phyloP scores from a whole-genome alignment of 2,797 vertebrate genomes.

The Phrynocephalus forsythii region DNA sequence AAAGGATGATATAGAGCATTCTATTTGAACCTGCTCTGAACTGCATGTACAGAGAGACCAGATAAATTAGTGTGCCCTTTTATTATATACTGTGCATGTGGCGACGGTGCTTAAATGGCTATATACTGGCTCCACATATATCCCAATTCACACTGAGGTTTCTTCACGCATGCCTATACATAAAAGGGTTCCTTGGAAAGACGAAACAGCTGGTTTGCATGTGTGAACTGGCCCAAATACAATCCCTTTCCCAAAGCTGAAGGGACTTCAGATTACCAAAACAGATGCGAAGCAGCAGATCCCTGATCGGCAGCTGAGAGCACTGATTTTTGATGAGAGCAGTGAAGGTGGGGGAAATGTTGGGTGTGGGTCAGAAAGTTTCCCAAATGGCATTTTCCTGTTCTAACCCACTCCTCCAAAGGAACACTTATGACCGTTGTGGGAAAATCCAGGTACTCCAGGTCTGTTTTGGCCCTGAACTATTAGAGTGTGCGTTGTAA shows the following conservation, averaged over 20 bases:
- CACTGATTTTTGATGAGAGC: conserved; percentile 1
- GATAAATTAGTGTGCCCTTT: not conserved
- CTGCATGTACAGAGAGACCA: not conserved
- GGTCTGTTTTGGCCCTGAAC: not conserved
- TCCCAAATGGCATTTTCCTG: conserved; percentile 4
- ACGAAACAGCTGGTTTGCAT: not conserved
- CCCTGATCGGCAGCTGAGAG: not conserved
- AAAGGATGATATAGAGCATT: not conserved
- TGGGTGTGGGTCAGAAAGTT: not conserved
- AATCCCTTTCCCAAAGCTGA: conserved; percentile 26
- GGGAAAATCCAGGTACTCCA: not conserved
- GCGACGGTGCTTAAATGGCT: not conserved
- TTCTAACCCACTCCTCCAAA: not conserved
- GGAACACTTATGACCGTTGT: not conserved
- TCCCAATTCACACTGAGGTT: not conserved
- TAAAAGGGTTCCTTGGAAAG: not conserved
- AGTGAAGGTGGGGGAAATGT: not conserved
- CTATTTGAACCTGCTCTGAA: not conserved
- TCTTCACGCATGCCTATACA: not conserved
- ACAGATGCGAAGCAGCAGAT: conserved; percentile 4
- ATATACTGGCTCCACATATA: not conserved
- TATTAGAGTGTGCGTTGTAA: not conserved
- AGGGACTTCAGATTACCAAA: conserved; percentile 45
- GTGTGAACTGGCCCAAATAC: conserved; percentile 23
- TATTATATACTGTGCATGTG: too few species aligned